Conservation (phyloP, 2,797 vertebrate species). For the Numenius phaeopus region DNA sequence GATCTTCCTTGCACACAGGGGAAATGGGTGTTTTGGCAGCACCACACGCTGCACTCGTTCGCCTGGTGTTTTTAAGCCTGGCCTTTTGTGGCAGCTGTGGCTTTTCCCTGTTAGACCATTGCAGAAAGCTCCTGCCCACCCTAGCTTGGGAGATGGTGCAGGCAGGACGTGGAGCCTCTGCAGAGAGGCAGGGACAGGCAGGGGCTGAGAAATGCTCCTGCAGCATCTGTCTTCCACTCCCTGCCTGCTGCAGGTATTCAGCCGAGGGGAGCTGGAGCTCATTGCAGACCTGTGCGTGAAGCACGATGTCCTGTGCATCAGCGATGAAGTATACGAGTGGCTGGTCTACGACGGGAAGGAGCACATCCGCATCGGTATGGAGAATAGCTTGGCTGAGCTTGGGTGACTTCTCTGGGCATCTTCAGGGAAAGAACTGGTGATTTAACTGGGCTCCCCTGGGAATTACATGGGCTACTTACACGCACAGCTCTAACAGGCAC, state of each 20-base stretch:
- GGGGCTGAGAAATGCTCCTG: background rate
- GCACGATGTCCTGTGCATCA: conserved; percentile 89
- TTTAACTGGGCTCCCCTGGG: background rate
- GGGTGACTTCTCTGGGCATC: background rate
- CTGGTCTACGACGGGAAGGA: conserved; percentile 87
- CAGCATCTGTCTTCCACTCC: background rate
- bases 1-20: background rate
- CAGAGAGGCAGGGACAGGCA: background rate
- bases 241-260: conserved; percentile 86
- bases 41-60: accelerated
- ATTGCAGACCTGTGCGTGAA: conserved; percentile 91
- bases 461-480: background rate
- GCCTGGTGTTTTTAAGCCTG: background rate
- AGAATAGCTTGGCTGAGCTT: background rate
- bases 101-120: background rate
- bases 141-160: background rate
- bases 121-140: background rate
- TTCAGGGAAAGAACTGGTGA: background rate
- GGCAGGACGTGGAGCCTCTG: background rate
- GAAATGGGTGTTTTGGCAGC: background rate
- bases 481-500: background rate
- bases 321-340: conserved; percentile 97
- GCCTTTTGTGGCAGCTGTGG: background rate
- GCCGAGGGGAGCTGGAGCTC: conserved; percentile 85
- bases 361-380: conserved; percentile 91